phyloP scores from a whole-genome alignment of 2,113 vertebrate species.

The Cephalopterus ornatus region DNA sequence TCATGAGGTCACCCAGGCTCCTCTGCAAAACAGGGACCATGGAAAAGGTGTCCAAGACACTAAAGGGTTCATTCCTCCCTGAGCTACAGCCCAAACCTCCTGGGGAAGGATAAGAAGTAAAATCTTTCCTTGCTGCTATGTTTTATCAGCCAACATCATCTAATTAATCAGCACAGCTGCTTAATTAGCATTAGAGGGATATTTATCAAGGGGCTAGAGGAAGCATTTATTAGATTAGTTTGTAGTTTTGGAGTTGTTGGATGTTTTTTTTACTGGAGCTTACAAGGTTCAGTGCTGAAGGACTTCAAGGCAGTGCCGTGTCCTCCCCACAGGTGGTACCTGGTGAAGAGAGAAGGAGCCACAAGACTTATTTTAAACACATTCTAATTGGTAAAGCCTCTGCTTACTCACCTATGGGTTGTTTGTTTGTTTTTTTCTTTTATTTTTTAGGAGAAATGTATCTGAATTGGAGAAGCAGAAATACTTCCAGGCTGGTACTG shows the following conservation, averaged over 20 bases:
- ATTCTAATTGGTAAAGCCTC: not conserved
- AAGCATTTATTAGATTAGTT: not conserved
- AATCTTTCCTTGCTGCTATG: not conserved
- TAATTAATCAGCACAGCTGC: not conserved
- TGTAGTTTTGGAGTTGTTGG: not conserved
- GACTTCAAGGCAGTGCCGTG: not conserved
- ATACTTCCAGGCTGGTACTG: not conserved
- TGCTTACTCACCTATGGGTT: not conserved
- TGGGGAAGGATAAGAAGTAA: not conserved
- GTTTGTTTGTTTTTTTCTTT: not conserved
- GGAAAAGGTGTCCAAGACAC: too few species aligned
- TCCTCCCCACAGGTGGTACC: not conserved
- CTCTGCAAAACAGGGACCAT: rapidly evolving
- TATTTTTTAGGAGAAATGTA: not conserved
- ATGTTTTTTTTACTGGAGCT: not conserved
- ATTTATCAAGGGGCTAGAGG: not conserved
- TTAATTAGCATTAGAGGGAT: not conserved
- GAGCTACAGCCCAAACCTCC: rapidly evolving
- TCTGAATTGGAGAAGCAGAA: not conserved
- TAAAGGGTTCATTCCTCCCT: rapidly evolving
- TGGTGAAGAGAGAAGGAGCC: not conserved
- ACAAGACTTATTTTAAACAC: not conserved
- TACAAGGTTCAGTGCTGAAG: not conserved
- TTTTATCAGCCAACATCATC: not conserved
- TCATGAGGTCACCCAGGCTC: rapidly evolving